These are phyloP conservation scores for Myiozetetes cayanensis DNA, from an alignment of 2,113 vertebrate species.

Conservation along the genomic window DNA sequence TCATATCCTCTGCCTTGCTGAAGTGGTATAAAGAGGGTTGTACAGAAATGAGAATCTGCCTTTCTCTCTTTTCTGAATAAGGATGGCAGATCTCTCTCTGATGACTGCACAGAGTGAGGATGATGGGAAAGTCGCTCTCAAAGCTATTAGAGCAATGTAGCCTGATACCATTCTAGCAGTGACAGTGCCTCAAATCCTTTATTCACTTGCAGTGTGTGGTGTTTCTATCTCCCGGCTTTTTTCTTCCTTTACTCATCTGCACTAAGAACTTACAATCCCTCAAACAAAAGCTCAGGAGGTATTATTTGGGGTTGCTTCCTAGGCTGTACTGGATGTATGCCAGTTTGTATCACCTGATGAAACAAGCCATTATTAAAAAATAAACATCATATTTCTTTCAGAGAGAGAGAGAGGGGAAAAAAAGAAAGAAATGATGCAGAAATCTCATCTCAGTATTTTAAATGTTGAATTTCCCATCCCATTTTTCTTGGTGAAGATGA, in stretches of 20 bases:
- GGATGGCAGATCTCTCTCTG: neutral
- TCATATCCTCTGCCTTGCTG: neutral
- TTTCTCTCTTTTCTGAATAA: neutral
- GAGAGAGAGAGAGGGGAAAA: rapidly evolving
- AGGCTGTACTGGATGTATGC: neutral
- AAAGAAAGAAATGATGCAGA: neutral
- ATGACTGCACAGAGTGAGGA: neutral
- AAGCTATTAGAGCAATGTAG: neutral
- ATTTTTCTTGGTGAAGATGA: conserved; percentile 28
- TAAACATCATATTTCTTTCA: neutral
- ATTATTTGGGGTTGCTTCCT: neutral
- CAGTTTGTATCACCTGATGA: neutral
- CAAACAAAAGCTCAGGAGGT: neutral
- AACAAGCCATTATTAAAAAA: neutral
- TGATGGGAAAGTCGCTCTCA: neutral
- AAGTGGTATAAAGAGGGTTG: neutral
- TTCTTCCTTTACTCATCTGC: neutral
- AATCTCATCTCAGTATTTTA: neutral
- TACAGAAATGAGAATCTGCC: neutral
- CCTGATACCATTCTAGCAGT: neutral
- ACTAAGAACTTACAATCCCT: neutral
- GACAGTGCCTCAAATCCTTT: neutral
- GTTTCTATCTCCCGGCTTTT: neutral
- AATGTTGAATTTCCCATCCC: conserved; percentile 6
- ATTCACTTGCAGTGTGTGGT: neutral